Conservation (phyloP, 2,888 invertebrate genomes). For the Nowickia ferox region DNA sequence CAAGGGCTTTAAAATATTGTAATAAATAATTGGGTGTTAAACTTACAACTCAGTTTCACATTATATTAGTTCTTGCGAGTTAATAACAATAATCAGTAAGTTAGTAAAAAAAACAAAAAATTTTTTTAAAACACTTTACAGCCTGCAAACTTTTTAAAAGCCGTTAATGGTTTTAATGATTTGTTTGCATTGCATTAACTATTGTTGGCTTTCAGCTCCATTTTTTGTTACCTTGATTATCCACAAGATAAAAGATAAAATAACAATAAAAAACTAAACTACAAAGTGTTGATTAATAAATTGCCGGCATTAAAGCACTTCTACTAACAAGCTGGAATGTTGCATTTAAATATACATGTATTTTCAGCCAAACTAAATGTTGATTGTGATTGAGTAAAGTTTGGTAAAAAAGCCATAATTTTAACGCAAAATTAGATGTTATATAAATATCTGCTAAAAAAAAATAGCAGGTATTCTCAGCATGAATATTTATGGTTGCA, state of each 20-base stretch:
- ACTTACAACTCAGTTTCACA: background rate
- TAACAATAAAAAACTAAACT: background rate
- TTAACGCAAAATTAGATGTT: background rate
- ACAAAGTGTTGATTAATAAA: background rate
- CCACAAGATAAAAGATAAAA: background rate
- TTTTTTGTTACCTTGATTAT: background rate
- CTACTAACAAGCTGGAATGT: background rate
- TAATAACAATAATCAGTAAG: background rate
- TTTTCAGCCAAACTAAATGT: background rate
- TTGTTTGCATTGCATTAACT: background rate
- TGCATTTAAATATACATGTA: background rate
- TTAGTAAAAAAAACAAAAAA: background rate
- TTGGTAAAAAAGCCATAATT: background rate
- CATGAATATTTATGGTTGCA: too few relatives aligned
- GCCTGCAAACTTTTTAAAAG: background rate
- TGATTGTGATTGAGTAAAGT: constrained; percentile 1
- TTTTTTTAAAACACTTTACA: background rate
- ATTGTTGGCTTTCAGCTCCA: background rate
- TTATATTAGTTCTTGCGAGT: background rate
- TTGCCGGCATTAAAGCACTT: background rate
- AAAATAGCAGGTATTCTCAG: too few relatives aligned
- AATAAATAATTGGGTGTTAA: background rate
- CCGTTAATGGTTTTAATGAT: background rate
- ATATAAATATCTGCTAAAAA: background rate
- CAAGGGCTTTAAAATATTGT: background rate